Base-by-base conservation (phyloP, 2,113 vertebrate genomes). In the Tragulus kanchil region DNA sequence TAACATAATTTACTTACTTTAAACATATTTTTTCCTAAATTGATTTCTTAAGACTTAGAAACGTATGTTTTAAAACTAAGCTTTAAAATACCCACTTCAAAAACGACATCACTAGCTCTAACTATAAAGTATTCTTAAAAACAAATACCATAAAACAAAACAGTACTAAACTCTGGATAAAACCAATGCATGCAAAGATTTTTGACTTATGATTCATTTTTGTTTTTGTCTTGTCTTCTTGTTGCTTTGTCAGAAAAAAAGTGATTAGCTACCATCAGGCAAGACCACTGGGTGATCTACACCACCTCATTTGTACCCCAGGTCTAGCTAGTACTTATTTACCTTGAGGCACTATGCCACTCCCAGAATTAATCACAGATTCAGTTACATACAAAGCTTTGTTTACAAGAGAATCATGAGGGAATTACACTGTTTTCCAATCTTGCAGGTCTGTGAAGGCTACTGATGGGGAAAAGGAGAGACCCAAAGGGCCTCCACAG, bases 81-180 rank as follows among this genome's bases (percentile, higher is more conserved):
- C 54, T 78, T 91, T 75, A 79, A 94, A 79, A 85, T 61, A 67
- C 36, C 59, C 78, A 52, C 56, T 73, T 94, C 77, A 83, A 71
- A 94, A 77, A 48, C 1, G 28, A 19, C 19, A 50, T 67, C n/a
- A 31, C 28, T 79, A 88, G 56, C 42, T 31, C 26, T 59, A 89
- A 88, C 71, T 78, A 67, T 58, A 89, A 93, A n/a, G 4, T 28
- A 25, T 81, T 52, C 78, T 59, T 89, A 85, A 92, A 77, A 84
- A 82, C 6, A 96, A 73, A 87, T 11, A 58, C 59, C 23, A 58
- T 21, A 28, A 93, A 85, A 52, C 6, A 88, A 85, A 94, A 52
- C 14, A 62, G 23, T 62, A n/a, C n/a, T n/a, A n/a, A 89, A 82
- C 83, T 94, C 7, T 90, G 9, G 28, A 52, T 64, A 69, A 91